phyloP scores from a whole-genome alignment of 2,888 invertebrate species.

The Tricholauxania praeusta region DNA sequence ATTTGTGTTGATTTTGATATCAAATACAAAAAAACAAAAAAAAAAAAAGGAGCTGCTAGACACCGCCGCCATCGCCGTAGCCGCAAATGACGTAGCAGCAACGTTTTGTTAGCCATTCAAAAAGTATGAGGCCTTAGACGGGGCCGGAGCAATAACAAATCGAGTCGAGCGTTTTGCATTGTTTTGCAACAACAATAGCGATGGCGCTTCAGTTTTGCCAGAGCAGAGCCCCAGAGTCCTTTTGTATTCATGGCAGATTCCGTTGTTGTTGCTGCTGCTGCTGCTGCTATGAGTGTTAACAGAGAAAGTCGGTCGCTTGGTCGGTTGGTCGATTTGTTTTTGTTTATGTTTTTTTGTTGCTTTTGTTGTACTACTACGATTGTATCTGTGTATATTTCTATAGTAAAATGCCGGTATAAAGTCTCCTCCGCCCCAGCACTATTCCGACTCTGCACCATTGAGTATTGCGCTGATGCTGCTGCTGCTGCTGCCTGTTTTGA shows the following conservation, averaged over 20 bases:
- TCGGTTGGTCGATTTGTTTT: conserved; percentile 25
- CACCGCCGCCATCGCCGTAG: conserved; percentile 19
- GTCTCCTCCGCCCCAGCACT: conserved; percentile 47
- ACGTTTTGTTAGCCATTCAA: conserved; percentile 32
- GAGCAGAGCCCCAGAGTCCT: conserved; percentile 30
- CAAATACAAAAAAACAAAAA: neutral
- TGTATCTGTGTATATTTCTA: conserved; percentile 36
- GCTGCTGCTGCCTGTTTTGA: neutral
- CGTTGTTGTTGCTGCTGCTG: neutral
- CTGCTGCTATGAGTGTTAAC: neutral
- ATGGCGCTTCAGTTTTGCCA: conserved; percentile 22
- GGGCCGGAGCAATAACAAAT: neutral
- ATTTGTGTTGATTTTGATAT: conserved; percentile 19
- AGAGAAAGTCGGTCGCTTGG: conserved; percentile 39
- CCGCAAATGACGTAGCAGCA: neutral
- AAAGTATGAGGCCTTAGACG: conserved; percentile 4
- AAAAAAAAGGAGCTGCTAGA: conserved; percentile 27
- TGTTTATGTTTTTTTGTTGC: neutral
- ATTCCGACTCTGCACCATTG: too few species aligned
- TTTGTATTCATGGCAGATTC: conserved; percentile 36
- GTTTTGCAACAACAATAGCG: conserved; percentile 37
- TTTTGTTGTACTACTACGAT: conserved; percentile 3
- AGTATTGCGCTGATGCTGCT: neutral
- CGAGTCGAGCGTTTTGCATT: conserved; percentile 33
- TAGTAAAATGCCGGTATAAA: conserved; percentile 39